phyloP scores from a whole-genome alignment of 2,113 vertebrate species.

The Festucalex cinctus region DNA sequence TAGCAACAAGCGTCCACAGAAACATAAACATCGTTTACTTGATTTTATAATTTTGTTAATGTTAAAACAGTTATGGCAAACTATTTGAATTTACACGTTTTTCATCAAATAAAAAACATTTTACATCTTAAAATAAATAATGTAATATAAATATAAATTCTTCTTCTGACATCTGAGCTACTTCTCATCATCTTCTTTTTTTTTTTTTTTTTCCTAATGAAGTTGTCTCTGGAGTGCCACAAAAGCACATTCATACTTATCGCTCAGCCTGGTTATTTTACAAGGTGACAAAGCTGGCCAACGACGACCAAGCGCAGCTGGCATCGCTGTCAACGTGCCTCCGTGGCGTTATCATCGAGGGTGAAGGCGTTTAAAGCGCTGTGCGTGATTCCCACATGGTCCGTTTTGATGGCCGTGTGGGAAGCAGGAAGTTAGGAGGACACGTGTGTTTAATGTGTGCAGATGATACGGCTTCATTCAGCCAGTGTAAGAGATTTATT shows the following conservation, averaged over 20 bases:
- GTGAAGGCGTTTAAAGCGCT: constrained; percentile 64
- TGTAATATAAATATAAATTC: too few species aligned
- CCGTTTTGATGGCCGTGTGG: constrained; percentile 70
- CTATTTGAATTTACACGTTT: too few species aligned
- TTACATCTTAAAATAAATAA: too few species aligned
- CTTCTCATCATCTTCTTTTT: constrained; percentile 48
- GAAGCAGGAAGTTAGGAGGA: constrained; percentile 57
- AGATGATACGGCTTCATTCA: background rate
- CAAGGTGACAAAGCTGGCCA: constrained; percentile 70
- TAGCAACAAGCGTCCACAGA: background rate
- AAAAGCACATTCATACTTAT: constrained; percentile 51
- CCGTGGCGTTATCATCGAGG: constrained; percentile 62
- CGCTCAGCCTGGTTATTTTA: constrained; percentile 61
- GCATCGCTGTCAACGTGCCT: constrained; percentile 60
- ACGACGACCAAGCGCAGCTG: constrained; percentile 66
- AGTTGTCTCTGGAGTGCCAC: constrained; percentile 55
- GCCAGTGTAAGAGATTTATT: background rate
- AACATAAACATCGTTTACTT: too few species aligned
- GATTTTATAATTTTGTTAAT: too few species aligned
- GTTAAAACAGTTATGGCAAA: too few species aligned
- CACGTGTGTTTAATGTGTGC: constrained; percentile 6
- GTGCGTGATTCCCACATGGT: constrained; percentile 75
- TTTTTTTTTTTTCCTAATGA: constrained; percentile 52
- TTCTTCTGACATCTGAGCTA: constrained; percentile 25
- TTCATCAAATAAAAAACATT: too few species aligned